Conservation (phyloP, 2,888 invertebrate genomes). For the Clitarchus hookeri region DNA sequence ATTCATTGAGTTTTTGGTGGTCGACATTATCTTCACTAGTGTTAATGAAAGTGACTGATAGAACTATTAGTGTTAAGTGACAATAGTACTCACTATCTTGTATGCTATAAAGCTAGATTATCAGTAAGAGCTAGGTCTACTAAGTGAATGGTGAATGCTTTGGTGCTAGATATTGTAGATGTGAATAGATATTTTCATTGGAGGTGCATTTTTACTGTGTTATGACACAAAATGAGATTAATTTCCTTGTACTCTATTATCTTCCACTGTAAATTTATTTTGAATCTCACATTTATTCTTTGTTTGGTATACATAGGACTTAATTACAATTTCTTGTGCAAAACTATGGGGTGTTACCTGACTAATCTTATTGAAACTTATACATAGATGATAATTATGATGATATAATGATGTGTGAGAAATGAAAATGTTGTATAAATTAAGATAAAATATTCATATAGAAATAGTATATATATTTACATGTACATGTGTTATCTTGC, state of each 20-base stretch:
- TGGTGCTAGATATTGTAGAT: not conserved
- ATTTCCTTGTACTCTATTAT: not conserved
- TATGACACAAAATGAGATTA: not conserved
- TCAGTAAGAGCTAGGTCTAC: not conserved
- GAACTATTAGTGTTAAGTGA: not conserved
- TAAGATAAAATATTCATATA: slow-evolving; percentile 11
- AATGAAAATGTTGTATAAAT: not conserved
- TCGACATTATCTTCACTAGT: not conserved
- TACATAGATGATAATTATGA: not conserved
- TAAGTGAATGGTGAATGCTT: not conserved
- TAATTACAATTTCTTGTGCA: not conserved
- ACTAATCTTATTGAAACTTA: not conserved
- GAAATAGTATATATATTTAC: slow-evolving; percentile 14
- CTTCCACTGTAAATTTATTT: not conserved
- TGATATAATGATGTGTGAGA: not conserved
- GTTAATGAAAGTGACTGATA: not conserved
- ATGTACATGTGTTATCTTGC: slow-evolving; percentile 8
- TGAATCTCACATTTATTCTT: not conserved
- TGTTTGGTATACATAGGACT: not conserved
- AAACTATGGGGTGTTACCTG: slow-evolving; percentile 14
- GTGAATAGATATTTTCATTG: not conserved
- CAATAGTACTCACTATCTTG: not conserved
- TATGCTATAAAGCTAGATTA: not conserved
- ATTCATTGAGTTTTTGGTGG: not conserved
- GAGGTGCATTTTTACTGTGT: not conserved